These are phyloP conservation scores for Platorchestia sp. DNA, from an alignment of 1,140 invertebrate species.

Conservation along the genomic window DNA sequence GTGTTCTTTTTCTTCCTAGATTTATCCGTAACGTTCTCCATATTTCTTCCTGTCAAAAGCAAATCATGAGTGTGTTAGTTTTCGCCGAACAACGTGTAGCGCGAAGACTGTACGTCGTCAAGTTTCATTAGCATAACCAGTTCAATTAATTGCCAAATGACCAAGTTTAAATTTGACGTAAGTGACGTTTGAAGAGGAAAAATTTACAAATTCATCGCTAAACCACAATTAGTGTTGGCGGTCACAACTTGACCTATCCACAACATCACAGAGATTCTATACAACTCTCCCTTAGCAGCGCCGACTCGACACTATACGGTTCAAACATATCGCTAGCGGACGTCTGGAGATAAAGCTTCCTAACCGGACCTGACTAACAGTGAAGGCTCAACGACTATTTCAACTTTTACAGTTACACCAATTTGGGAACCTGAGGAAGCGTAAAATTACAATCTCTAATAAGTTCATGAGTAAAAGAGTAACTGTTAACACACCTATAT, in stretches of 20 bases:
- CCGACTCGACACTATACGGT: neutral
- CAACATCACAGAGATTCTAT: too few species aligned
- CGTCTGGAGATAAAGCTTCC: neutral
- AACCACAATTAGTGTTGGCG: neutral
- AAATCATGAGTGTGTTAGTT: neutral
- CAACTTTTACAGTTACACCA: neutral
- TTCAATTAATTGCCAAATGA: neutral
- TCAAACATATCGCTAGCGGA: neutral
- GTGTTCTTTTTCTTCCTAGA: neutral
- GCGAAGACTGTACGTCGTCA: neutral
- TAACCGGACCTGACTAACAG: neutral
- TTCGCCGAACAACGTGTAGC: neutral
- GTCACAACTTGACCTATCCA: neutral
- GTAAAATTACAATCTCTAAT: too few species aligned
- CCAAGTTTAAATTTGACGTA: neutral
- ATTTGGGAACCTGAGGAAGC: too few species aligned
- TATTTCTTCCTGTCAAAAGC: neutral
- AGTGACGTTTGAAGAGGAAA: neutral
- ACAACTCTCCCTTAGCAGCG: neutral
- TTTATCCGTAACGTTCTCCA: neutral
- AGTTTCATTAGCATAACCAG: neutral
- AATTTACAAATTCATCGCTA: neutral
- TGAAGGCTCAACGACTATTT: neutral
- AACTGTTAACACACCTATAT: too few species aligned
- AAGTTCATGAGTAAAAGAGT: too few species aligned